Base-by-base conservation (phyloP, 2,113 vertebrate genomes). In the Synchiropus splendidus region DNA sequence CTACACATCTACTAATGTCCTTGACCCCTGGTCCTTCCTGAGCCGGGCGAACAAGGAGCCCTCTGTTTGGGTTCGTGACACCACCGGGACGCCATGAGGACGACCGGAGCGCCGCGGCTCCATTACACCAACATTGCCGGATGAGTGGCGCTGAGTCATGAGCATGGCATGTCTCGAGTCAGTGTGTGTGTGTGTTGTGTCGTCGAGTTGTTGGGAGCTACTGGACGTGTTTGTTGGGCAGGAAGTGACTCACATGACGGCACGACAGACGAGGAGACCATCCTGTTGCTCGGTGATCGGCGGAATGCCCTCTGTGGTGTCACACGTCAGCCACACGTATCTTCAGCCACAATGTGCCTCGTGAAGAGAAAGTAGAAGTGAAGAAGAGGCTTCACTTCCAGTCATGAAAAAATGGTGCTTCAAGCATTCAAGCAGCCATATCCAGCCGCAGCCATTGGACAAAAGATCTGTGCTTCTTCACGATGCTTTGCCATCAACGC, bases 1-100 rank as follows among this genome's bases (percentile, higher is more conserved):
- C 80, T 74, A 77, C 66, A 80, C 74, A 77, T 79, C 74, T 80
- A 75, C 80, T 76, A 77, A 84, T 80, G 77, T 67, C 67, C 72
- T 67, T 67, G 54, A 69, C 72, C 68, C 64, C 64, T 69, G 77
- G 62, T 76, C 62, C 80, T 85, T 80, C 79, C 79, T 83, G 77
- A 78, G 81, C 64, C 51, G 1, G 46, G 31, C 14, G 48, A 75
- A 86, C 81, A 84, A 82, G 79, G 59, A 58, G 10, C 16, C 54
- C 61, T 80, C 71, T 85, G 44, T 86, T 62, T 33, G 43, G 39
- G 47, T 79, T 67, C 75, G 67, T 73, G 76, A 76, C 74, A 79
- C 39, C 42, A 10, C 6, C 10, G 10, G 54, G 66, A 69, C 58
- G 68, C 61, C 64, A 47, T 6, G 42, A 69, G 69, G 69, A 59